phyloP scores from a whole-genome alignment of 2,113 vertebrate species.

The Catharus bicknelli region DNA sequence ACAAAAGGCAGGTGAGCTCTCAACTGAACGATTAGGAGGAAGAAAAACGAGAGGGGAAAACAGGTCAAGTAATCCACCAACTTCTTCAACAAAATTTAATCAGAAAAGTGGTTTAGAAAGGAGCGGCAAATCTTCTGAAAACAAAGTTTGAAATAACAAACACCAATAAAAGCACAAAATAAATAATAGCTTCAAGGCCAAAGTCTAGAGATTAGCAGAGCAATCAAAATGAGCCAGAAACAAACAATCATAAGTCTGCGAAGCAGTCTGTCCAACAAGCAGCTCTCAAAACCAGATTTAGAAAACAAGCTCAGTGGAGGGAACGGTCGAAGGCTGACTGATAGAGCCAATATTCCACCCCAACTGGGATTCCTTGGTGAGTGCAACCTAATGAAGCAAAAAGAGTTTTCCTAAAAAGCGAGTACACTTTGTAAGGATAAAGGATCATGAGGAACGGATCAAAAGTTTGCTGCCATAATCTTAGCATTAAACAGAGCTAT shows the following conservation, averaged over 20 bases:
- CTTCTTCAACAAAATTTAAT: slow-evolving; percentile 23
- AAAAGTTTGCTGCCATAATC: background rate
- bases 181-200: slow-evolving; percentile 51
- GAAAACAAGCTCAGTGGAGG: background rate
- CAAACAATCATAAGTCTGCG: background rate
- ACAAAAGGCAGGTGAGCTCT: slow-evolving; percentile 46
- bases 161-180: slow-evolving; percentile 50
- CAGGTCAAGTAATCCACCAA: background rate
- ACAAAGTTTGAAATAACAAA: slow-evolving; percentile 46
- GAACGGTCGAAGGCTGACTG: background rate
- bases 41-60: background rate
- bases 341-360: background rate
- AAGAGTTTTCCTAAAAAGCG: slow-evolving; percentile 3
- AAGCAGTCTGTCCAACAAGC: slow-evolving; percentile 32
- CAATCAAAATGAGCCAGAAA: slow-evolving; percentile 42
- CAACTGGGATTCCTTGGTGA: background rate
- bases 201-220: slow-evolving; percentile 57
- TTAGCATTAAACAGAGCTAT: background rate
- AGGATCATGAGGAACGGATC: background rate
- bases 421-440: background rate
- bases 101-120: slow-evolving; percentile 27
- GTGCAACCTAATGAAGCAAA: background rate
- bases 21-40: background rate
- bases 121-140: slow-evolving; percentile 1
- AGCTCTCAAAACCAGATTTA: slow-evolving; percentile 16